Percentiles rank a stretch among this genome's conserved stretches.
These are phyloP conservation scores for Gymnodraco acuticeps DNA, from an alignment of 2,797 vertebrate genomes.

Conservation along the genomic window DNA sequence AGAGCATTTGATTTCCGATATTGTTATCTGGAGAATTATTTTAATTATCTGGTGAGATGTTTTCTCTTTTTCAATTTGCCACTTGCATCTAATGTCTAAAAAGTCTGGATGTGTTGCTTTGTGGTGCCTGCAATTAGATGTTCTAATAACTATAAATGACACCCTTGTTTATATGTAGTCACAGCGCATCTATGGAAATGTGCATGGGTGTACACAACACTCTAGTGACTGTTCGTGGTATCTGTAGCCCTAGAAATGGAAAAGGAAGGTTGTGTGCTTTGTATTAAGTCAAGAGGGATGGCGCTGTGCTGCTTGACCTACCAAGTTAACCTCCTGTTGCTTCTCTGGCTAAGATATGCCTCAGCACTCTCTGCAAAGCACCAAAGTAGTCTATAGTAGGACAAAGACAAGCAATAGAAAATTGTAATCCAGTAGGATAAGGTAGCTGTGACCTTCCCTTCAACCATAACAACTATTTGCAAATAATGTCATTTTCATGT, in stretches of 20 bases:
- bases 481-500: not conserved
- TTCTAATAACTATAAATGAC: conserved; percentile 32
- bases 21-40: conserved; percentile 20
- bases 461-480: not conserved
- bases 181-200: conserved; percentile 2
- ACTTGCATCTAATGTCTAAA: conserved; percentile 1
- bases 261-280: not conserved
- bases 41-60: not conserved
- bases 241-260: conserved; percentile 1
- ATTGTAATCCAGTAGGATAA: not conserved
- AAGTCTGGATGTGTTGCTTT: not conserved
- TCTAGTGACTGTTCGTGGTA: not conserved
- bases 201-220: not conserved
- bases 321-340: not conserved
- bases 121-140: not conserved
- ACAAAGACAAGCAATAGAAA: not conserved
- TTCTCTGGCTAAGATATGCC: no score
- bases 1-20: not conserved
- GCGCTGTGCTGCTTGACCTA: conserved; percentile 38
- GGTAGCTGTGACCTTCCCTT: not conserved
- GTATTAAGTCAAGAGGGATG: conserved; percentile 9
- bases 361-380: not conserved
- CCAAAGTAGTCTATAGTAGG: not conserved
- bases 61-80: conserved; percentile 6
- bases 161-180: conserved; percentile 8